These are phyloP conservation scores for Heliconius ethilla DNA, from an alignment of 2,888 invertebrate genomes.

Conservation along the genomic window DNA sequence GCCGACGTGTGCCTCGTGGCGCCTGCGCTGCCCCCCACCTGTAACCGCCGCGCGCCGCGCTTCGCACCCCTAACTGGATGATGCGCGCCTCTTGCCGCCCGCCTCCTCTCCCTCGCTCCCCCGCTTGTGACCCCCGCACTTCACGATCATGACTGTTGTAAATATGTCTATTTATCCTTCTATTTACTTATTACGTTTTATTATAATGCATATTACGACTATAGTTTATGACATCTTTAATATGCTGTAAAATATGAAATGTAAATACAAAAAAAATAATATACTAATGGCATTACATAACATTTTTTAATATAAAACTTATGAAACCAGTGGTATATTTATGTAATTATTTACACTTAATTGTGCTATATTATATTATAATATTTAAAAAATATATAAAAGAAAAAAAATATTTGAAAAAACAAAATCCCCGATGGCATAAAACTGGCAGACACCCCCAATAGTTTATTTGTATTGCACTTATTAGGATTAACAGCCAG, in stretches of 20 bases:
- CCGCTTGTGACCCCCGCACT: not conserved
- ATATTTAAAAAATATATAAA: no score
- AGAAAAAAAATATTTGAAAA: no score
- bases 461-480: no score
- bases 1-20: conserved; percentile 81
- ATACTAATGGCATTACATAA: not conserved
- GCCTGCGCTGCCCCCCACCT: no score
- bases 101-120: no score
- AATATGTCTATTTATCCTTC: not conserved
- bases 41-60: conserved; percentile 53
- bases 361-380: no score
- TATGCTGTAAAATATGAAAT: not conserved
- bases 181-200: no score
- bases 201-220: not conserved
- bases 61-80: not conserved
- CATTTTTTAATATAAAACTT: not conserved
- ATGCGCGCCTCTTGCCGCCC: conserved; percentile 71
- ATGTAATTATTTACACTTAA: no score
- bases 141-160: not conserved
- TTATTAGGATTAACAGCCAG: no score
- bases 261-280: not conserved
- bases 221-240: not conserved
- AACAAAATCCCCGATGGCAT: no score
- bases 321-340: no score
- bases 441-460: no score